A percentile compares a stretch with the other conserved stretches of the same genome.
Evolutionary conservation across 2,797 vertebrate species (phyloP).

Genomic region (Enteromius argenteus): DNA sequence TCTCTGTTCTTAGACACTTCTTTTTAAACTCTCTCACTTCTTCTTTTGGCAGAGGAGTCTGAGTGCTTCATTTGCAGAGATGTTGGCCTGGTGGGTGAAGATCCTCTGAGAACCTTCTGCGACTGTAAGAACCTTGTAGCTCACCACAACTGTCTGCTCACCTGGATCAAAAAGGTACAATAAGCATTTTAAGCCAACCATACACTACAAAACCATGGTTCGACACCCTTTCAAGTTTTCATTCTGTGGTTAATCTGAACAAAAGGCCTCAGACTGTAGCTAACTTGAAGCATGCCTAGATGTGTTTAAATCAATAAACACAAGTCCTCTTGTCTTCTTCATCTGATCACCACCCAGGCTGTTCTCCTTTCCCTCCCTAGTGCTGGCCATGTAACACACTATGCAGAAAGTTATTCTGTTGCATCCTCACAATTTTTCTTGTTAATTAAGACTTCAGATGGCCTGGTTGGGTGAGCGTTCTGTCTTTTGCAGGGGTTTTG

Average conservation of each 20-base stretch:
- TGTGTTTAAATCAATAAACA: constrained; percentile 27
- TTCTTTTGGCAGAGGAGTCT: constrained; percentile 74
- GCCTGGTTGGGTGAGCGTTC: constrained; percentile 32
- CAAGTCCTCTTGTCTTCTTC: background rate
- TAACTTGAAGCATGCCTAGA: constrained; percentile 8
- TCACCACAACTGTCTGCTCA: constrained; percentile 74
- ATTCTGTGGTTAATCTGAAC: background rate
- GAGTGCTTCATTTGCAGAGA: constrained; percentile 87
- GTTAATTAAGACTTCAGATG: constrained; percentile 54
- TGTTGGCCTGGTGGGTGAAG: constrained; percentile 74
- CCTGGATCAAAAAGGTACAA: constrained; percentile 75
- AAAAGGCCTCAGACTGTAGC: background rate
- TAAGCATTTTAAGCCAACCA: background rate
- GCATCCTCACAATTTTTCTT: constrained; percentile 55
- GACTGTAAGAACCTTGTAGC: constrained; percentile 78
- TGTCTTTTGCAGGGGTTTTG: constrained; percentile 37
- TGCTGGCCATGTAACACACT: constrained; percentile 22
- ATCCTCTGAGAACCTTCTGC: constrained; percentile 77
- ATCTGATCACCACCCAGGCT: background rate
- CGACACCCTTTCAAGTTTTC: background rate
- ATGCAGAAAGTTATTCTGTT: constrained; percentile 26
- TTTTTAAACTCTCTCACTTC: constrained; percentile 1
- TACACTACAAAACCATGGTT: background rate
- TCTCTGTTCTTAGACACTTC: background rate
- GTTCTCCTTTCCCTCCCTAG: background rate